A percentile compares a stretch with the other conserved stretches of the same genome.
phyloP scores from a whole-genome alignment of 2,113 vertebrate genomes.

The Microcebus tavaratra region DNA sequence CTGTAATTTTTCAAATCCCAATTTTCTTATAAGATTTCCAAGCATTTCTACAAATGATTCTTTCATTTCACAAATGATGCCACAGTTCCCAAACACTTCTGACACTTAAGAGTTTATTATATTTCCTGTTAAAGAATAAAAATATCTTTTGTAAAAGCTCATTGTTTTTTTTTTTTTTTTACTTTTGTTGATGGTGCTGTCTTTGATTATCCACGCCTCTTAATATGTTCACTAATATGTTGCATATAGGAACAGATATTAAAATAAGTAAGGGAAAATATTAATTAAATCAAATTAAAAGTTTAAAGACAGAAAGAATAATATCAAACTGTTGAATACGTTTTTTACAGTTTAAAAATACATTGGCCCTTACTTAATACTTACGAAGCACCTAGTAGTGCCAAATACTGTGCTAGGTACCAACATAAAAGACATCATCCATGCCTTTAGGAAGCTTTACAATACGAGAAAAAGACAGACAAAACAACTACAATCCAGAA shows the following conservation, averaged over 20 bases:
- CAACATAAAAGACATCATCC: no score
- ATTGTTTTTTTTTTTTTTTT: background rate
- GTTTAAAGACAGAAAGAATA: background rate
- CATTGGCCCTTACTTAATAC: no score
- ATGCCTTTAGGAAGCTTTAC: no score
- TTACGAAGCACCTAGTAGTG: no score
- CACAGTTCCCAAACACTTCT: background rate
- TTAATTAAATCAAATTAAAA: background rate
- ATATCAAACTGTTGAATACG: background rate
- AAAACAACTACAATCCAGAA: no score
- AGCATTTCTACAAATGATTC: background rate
- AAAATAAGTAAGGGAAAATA: conserved; percentile 28
- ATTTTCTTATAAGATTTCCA: background rate
- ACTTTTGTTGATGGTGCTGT: background rate
- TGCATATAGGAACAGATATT: background rate
- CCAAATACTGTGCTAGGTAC: no score
- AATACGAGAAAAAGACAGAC: no score
- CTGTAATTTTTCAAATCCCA: background rate
- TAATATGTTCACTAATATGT: background rate
- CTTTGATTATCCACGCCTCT: background rate
- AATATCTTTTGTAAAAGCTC: background rate
- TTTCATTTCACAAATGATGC: background rate
- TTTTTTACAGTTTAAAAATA: no score
- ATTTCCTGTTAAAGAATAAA: background rate
- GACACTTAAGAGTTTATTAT: background rate